These are phyloP conservation scores for Biston stratarius DNA, from an alignment of 2,888 invertebrate genomes.

Conservation along the genomic window DNA sequence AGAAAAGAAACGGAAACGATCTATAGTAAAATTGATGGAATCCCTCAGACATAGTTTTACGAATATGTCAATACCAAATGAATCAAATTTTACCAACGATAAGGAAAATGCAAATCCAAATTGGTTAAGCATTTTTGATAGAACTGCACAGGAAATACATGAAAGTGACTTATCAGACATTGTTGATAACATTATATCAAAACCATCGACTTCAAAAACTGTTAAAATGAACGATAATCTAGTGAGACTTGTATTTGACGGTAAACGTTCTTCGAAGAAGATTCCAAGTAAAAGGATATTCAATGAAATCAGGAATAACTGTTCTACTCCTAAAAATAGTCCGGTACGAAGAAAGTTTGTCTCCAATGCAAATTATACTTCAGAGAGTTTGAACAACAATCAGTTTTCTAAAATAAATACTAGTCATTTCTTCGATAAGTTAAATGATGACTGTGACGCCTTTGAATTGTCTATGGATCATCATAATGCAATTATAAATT, in stretches of 20 bases:
- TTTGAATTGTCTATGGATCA: constrained; percentile 87
- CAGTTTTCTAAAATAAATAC: constrained; percentile 63
- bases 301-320: constrained; percentile 62
- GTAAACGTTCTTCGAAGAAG: constrained; percentile 60
- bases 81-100: neutral
- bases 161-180: constrained; percentile 73
- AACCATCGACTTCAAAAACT: constrained; percentile 61
- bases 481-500: constrained; percentile 56
- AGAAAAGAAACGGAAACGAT: constrained; percentile 66
- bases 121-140: constrained; percentile 63
- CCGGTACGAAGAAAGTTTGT: constrained; percentile 49
- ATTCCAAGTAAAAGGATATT: constrained; percentile 57
- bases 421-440: constrained; percentile 85
- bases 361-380: constrained; percentile 44
- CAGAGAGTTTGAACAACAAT: constrained; percentile 54
- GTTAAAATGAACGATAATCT: constrained; percentile 70
- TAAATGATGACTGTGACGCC: constrained; percentile 82
- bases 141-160: constrained; percentile 53
- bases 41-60: constrained; percentile 61
- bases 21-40: constrained; percentile 52
- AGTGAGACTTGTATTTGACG: constrained; percentile 69
- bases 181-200: constrained; percentile 71
- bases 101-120: constrained; percentile 51
- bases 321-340: constrained; percentile 75
- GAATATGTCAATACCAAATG: constrained; percentile 55